Base-by-base conservation (phyloP, 2,888 invertebrate genomes). In the Drosophila antonietae region DNA sequence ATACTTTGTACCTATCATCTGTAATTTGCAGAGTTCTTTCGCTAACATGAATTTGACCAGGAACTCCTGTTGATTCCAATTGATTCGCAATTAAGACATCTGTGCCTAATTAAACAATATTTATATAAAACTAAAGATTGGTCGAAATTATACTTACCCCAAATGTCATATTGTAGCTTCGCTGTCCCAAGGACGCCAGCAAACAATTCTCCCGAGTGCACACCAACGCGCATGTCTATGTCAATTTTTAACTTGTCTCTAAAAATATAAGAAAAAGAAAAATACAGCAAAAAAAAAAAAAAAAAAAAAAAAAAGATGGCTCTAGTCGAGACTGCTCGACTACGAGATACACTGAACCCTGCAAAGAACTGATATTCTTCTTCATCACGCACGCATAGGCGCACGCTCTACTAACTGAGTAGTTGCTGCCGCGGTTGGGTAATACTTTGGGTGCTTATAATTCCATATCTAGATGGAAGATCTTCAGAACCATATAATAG, bases 131-230 rank as follows among this genome's bases (percentile, higher is more conserved):
- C 5, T 49, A 31, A 9, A 5, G 9, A 5, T 49, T 6, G n/a
- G 6, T 5, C 2, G 0, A 14, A 10, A 7, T 8, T 12, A 0
- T 18, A 8, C 90, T 96, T 96, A 0, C 97, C 97, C 97, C 98
- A 99, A 76, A 99, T 96, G 90, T 99, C 99, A 90, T 96, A 99
- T 91, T 99, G 98, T 96, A 98, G 98, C 93, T 99, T 99, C 75
- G 96, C 95, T 9, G 96, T 95, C 0, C 99, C 99, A 59, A 99
- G 95, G 1, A 99, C 95, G 0, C 99, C 98, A 79, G 98, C 97
- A 57, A 97, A 94, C 47, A 98, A 96, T 87, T 95, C 95, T 0
- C 99, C 99, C 6, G 97, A 96, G 92, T 99, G 98, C 0, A 99
- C 95, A 0, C 99, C 99, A 76, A 99, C 99, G 81, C 99, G 94